A percentile compares a stretch with the other conserved stretches of the same genome.
Evolutionary conservation across 2,113 vertebrate genomes (phyloP).

Genomic region (Fukomys damarensis): DNA sequence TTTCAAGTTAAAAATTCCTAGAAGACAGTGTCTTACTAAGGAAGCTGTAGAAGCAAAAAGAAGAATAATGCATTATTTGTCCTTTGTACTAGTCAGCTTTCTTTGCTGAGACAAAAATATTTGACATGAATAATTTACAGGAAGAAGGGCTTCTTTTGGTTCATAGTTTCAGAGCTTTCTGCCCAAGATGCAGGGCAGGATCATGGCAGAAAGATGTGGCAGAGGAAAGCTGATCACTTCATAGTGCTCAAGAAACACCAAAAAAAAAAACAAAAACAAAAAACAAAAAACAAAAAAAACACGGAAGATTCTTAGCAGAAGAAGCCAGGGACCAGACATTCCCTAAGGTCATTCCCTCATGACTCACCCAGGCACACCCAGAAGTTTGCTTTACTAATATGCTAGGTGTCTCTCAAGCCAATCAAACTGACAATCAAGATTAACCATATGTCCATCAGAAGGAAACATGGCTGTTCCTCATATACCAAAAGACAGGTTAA

Average conservation of each 20-base stretch:
- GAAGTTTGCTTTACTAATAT: neutral
- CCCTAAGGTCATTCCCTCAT: neutral
- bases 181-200: no score
- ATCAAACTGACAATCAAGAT: neutral
- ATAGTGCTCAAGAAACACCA: no score
- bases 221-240: neutral
- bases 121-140: neutral
- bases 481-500: neutral
- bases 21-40: neutral
- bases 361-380: neutral
- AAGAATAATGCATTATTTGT: neutral
- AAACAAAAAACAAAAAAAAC: no score
- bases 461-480: neutral
- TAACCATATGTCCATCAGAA: neutral
- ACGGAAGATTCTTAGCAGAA: neutral
- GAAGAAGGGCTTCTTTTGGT: neutral
- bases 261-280: no score
- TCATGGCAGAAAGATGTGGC: neutral
- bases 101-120: neutral
- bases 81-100: neutral
- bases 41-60: neutral
- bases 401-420: neutral
- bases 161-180: neutral
- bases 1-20: neutral
- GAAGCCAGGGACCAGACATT: neutral